Conservation (phyloP, 2,888 invertebrate genomes). For the Crepidodera aurea region DNA sequence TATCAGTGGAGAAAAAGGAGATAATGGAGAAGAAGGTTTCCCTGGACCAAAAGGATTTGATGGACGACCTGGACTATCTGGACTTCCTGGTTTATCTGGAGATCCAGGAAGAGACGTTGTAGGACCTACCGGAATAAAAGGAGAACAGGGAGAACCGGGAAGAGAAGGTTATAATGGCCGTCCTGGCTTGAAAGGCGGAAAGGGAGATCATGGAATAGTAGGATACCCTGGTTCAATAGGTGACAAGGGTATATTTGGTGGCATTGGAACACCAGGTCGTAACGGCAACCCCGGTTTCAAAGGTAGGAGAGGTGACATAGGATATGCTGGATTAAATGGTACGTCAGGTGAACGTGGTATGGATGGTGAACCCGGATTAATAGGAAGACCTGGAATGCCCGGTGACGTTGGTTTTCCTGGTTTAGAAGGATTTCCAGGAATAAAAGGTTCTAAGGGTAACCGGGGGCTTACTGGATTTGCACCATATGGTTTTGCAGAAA, state of each 20-base stretch:
- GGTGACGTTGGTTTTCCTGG: slow-evolving; percentile 66
- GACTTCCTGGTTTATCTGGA: slow-evolving; percentile 64
- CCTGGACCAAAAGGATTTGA: slow-evolving; percentile 46
- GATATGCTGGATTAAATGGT: slow-evolving; percentile 49
- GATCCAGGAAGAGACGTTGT: slow-evolving; percentile 63
- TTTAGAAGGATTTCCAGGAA: slow-evolving; percentile 64
- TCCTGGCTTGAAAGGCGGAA: slow-evolving; percentile 69
- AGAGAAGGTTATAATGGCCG: slow-evolving; percentile 68
- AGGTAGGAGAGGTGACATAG: slow-evolving; percentile 66
- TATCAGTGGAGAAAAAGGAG: slow-evolving; percentile 70
- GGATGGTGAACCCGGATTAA: slow-evolving; percentile 74
- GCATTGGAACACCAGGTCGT: slow-evolving; percentile 57
- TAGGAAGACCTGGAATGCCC: slow-evolving; percentile 65
- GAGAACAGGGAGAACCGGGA: slow-evolving; percentile 66
- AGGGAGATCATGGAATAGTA: slow-evolving; percentile 65
- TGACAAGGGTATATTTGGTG: slow-evolving; percentile 61
- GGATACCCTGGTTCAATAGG: slow-evolving; percentile 64
- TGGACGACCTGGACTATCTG: slow-evolving; percentile 47
- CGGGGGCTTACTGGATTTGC: slow-evolving; percentile 62
- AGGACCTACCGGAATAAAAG: slow-evolving; percentile 64
- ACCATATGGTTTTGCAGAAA: slow-evolving; percentile 57
- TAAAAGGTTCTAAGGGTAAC: slow-evolving; percentile 64
- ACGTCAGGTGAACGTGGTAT: slow-evolving; percentile 77
- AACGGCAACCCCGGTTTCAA: slow-evolving; percentile 65
- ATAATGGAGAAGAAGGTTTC: slow-evolving; percentile 60